Evolutionary conservation across 2,113 vertebrate genomes (phyloP).

Genomic region (Synchiropus splendidus): DNA sequence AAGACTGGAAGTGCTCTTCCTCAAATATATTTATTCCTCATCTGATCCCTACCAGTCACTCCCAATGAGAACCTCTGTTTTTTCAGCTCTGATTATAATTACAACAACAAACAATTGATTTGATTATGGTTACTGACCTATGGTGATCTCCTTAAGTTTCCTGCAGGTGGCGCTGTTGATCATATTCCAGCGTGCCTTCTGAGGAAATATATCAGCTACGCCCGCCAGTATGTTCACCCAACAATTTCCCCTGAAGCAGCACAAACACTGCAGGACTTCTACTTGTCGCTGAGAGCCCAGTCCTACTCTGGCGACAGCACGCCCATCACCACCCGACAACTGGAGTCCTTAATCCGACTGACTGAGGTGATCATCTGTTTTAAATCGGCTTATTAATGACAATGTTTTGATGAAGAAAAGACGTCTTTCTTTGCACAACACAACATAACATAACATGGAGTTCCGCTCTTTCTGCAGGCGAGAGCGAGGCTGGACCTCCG

Average conservation of each 20-base stretch:
- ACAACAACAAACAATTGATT: background rate
- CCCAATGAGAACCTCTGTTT: too few relatives aligned
- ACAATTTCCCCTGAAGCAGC: conserved; percentile 79
- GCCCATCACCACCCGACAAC: conserved; percentile 93
- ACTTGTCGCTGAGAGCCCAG: conserved; percentile 85
- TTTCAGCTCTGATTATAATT: background rate
- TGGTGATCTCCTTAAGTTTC: too few relatives aligned
- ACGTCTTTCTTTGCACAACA: too few relatives aligned
- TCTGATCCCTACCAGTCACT: too few relatives aligned
- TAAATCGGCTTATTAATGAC: too few relatives aligned
- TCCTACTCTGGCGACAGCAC: conserved; percentile 76
- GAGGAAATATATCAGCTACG: conserved; percentile 90
- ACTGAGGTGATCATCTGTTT: conserved; percentile 73
- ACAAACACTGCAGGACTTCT: conserved; percentile 84
- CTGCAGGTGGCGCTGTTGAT: conserved; percentile 75
- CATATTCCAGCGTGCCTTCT: conserved; percentile 82
- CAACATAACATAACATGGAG: background rate
- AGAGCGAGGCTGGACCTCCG: conserved; percentile 88
- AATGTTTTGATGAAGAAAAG: too few relatives aligned
- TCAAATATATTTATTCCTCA: too few relatives aligned
- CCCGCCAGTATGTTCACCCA: conserved; percentile 87
- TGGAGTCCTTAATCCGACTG: conserved; percentile 89
- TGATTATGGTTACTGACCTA: too few relatives aligned
- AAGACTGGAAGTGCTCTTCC: too few relatives aligned
- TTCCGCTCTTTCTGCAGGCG: conserved; percentile 65